Conservation (phyloP, 2,888 invertebrate species). For the Cheilosia vernalis region DNA sequence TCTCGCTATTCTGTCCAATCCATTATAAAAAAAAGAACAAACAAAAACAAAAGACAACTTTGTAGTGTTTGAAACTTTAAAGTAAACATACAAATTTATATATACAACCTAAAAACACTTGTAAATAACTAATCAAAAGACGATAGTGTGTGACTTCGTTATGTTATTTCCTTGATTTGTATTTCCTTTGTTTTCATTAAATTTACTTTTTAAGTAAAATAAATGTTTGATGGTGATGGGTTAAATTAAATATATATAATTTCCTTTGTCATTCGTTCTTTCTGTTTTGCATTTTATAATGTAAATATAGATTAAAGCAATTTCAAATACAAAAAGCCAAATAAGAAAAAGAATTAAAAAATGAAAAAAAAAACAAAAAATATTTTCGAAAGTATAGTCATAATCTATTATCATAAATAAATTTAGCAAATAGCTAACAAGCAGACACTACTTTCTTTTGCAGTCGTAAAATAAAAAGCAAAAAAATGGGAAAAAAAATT, state of each 20-base stretch:
- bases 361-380: slow-evolving; percentile 40
- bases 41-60: slow-evolving; percentile 57
- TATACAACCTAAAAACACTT: slow-evolving; percentile 38
- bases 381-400: slow-evolving; percentile 66
- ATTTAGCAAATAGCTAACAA: slow-evolving; percentile 50
- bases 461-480: slow-evolving; percentile 54
- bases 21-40: slow-evolving; percentile 49
- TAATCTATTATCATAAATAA: slow-evolving; percentile 57
- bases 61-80: slow-evolving; percentile 61
- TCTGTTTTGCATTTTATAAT: slow-evolving; percentile 63
- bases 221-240: slow-evolving; percentile 61
- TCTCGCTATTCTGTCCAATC: slow-evolving; percentile 77
- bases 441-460: slow-evolving; percentile 68
- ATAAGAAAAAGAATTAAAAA: slow-evolving; percentile 13
- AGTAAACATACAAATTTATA: slow-evolving; percentile 40
- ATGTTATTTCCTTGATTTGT: slow-evolving; percentile 33
- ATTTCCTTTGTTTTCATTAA: not conserved
- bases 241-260: slow-evolving; percentile 11
- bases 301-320: slow-evolving; percentile 73
- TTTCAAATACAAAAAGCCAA: slow-evolving; percentile 62
- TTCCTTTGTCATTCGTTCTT: slow-evolving; percentile 54
- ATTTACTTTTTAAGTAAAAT: slow-evolving; percentile 31
- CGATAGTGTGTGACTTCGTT: slow-evolving; percentile 55
- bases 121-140: slow-evolving; percentile 67
- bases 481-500: slow-evolving; percentile 31